Evolutionary conservation across 2,113 vertebrate genomes (phyloP).

Genomic region (Clarias macrocephalus): DNA sequence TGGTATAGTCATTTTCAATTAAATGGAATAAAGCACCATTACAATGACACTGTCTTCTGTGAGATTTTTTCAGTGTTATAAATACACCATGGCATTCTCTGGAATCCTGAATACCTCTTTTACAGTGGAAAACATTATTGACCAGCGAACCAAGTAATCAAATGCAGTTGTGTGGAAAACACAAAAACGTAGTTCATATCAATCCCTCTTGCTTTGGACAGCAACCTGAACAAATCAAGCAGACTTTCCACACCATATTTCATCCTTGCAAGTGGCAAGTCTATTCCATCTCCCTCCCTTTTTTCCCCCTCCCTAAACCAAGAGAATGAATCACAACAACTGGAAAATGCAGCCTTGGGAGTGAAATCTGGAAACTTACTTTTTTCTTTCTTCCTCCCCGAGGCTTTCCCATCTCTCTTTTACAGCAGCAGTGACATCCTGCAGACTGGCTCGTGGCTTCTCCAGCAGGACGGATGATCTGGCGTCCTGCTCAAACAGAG

Average conservation of each 20-base stretch:
- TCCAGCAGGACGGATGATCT: constrained; percentile 77
- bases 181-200: constrained; percentile 64
- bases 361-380: constrained; percentile 85
- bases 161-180: constrained; percentile 58
- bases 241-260: constrained; percentile 67
- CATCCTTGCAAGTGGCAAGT: constrained; percentile 61
- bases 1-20: not conserved
- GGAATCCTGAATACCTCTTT: constrained; percentile 44
- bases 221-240: constrained; percentile 55
- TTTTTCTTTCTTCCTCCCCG: constrained; percentile 79
- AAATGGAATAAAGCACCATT: constrained; percentile 5
- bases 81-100: constrained; percentile 47
- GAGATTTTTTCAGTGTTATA: constrained; percentile 27
- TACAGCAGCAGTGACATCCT: constrained; percentile 74
- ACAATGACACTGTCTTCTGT: not conserved
- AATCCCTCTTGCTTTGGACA: constrained; percentile 54
- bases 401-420: constrained; percentile 86
- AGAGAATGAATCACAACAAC: constrained; percentile 72
- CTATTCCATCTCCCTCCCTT: constrained; percentile 42
- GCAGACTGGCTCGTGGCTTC: constrained; percentile 75
- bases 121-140: constrained; percentile 61
- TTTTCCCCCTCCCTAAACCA: constrained; percentile 39
- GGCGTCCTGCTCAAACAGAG: constrained; percentile 81
- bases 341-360: constrained; percentile 71
- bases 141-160: constrained; percentile 58